Conservation (phyloP, 1,140 invertebrate species). For the silkworm (Bombyx mori) region DNA sequence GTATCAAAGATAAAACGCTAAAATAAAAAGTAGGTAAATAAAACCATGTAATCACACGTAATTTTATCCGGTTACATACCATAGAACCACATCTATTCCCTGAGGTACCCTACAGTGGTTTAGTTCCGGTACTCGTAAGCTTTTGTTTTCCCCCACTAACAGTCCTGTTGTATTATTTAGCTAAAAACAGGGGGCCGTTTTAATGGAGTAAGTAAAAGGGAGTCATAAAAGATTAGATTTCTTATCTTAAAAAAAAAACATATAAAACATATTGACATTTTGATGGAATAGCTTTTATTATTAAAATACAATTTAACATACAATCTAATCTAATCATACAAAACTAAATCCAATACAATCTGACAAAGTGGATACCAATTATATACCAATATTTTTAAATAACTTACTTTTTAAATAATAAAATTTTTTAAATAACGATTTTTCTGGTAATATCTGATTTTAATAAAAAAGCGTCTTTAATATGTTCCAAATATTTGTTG, state of each 20-base stretch:
- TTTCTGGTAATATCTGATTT: too few species aligned
- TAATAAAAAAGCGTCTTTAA: too few species aligned
- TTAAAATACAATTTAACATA: too few species aligned
- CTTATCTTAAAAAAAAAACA: constrained; percentile 57
- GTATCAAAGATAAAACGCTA: too few species aligned
- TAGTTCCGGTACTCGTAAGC: constrained; percentile 54
- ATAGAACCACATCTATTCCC: constrained; percentile 38
- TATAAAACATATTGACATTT: background rate
- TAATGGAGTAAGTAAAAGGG: constrained; percentile 57
- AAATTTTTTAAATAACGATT: too few species aligned
- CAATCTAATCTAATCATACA: too few species aligned
- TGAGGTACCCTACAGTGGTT: constrained; percentile 43
- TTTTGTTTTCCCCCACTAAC: constrained; percentile 54
- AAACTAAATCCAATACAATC: too few species aligned
- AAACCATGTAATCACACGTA: background rate
- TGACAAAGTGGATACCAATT: too few species aligned
- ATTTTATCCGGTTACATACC: constrained; percentile 30
- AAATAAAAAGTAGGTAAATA: background rate
- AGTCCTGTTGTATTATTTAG: constrained; percentile 61
- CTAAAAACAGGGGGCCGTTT: constrained; percentile 54
- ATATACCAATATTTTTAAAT: too few species aligned
- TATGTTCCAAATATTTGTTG: too few species aligned
- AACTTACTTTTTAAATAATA: too few species aligned
- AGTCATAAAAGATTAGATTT: constrained; percentile 60
- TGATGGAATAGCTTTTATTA: too few species aligned